A percentile compares a stretch with the other conserved stretches of the same genome.
phyloP scores from a whole-genome alignment of 2,113 vertebrate genomes.

The Carassius carassius region DNA sequence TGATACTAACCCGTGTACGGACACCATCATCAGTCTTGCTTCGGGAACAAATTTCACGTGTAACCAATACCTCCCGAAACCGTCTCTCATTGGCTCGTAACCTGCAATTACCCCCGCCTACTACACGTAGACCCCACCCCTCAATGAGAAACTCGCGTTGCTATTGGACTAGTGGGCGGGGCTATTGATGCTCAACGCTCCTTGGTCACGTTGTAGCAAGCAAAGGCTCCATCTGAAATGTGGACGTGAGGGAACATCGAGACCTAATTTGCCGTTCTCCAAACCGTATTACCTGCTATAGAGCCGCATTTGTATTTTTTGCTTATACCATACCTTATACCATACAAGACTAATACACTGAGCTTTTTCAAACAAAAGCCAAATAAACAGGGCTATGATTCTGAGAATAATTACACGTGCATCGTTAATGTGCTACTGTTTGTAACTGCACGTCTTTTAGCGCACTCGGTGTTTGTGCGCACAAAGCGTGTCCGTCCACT shows the following conservation, averaged over 20 bases:
- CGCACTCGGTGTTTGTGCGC: not conserved
- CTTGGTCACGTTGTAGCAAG: conserved; percentile 51
- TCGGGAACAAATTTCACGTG: conserved; percentile 36
- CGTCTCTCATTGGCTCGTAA: conserved; percentile 32
- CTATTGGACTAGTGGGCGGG: conserved; percentile 32
- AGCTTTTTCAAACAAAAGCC: not conserved
- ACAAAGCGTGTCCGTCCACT: not conserved
- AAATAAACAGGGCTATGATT: not conserved
- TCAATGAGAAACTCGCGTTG: not conserved
- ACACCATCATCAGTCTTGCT: conserved; percentile 32
- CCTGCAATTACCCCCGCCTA: conserved; percentile 14
- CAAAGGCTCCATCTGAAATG: conserved; percentile 7
- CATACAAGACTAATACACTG: not conserved
- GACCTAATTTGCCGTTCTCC: not conserved
- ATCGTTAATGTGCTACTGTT: not conserved
- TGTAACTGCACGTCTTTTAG: not conserved
- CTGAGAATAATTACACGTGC: not conserved
- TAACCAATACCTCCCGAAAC: not conserved
- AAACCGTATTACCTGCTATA: not conserved
- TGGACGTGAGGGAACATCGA: conserved; percentile 5
- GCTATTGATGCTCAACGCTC: not conserved
- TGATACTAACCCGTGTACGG: not conserved
- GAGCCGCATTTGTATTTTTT: not conserved
- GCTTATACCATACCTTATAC: not conserved
- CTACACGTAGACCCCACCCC: conserved; percentile 1